Percentiles rank a stretch among this genome's conserved stretches.
Conservation (phyloP, 2,888 invertebrate species). For the Drosophila atroscutellata region DNA sequence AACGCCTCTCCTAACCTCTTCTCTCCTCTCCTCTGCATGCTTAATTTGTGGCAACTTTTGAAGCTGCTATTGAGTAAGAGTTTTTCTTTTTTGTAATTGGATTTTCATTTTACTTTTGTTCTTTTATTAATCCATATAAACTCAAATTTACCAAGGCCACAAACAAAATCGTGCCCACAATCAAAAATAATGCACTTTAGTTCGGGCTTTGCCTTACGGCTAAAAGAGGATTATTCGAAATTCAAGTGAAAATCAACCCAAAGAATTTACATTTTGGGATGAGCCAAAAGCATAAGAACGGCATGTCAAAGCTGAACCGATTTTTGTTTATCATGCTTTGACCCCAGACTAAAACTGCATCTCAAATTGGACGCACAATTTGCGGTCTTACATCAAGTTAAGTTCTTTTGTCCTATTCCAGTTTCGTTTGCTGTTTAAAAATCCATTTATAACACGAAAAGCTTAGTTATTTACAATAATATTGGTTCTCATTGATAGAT, state of each 20-base stretch:
- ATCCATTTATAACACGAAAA: neutral
- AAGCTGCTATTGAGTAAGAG: neutral
- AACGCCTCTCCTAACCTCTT: neutral
- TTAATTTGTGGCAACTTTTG: slow-evolving; percentile 24
- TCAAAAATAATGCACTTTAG: neutral
- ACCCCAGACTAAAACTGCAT: neutral
- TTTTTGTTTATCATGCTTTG: neutral
- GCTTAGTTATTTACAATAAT: neutral
- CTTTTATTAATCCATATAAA: neutral
- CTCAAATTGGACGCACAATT: neutral
- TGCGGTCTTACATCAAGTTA: neutral
- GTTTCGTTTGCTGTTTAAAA: neutral
- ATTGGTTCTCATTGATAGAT: neutral
- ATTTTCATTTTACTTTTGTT: slow-evolving; percentile 5
- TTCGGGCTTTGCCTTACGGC: neutral
- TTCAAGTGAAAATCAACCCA: neutral
- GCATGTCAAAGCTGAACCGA: too few species aligned
- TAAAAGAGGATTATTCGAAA: neutral
- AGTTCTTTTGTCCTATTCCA: neutral
- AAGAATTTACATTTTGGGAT: neutral
- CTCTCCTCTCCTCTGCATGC: neutral
- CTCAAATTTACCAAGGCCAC: neutral
- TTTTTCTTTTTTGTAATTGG: neutral
- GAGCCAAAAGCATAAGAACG: neutral
- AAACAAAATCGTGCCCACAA: neutral